Evolutionary conservation across 2,113 vertebrate species (phyloP).

Genomic region (Grammomys dolichurus): DNA sequence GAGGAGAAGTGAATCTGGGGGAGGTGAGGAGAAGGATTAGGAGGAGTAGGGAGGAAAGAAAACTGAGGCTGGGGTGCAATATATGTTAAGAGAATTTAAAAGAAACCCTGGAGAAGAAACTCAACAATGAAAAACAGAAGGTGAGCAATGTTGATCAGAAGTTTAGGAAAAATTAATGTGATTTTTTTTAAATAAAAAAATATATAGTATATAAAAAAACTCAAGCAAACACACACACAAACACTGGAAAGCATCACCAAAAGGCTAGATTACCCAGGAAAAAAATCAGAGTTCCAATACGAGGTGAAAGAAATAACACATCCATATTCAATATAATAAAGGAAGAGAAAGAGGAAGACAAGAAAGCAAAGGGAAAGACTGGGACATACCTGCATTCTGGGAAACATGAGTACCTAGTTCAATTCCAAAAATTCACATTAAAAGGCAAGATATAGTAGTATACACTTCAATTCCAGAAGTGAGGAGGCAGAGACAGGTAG

Average conservation of each 20-base stretch:
- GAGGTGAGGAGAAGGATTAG: too few relatives aligned
- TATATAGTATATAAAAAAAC: not conserved
- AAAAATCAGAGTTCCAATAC: not conserved
- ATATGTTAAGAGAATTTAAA: too few relatives aligned
- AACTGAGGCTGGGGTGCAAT: too few relatives aligned
- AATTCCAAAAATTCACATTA: not conserved
- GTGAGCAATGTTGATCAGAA: not conserved
- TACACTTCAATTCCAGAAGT: too few relatives aligned
- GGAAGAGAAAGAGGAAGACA: not conserved
- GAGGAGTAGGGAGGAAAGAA: too few relatives aligned
- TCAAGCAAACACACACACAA: not conserved
- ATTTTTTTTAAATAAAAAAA: not conserved
- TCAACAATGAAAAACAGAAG: not conserved
- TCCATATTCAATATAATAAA: not conserved
- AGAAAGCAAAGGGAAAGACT: not conserved
- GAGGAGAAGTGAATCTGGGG: too few relatives aligned
- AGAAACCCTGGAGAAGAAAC: not conserved
- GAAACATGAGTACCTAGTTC: not conserved
- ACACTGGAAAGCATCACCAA: not conserved
- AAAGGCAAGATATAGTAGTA: not conserved
- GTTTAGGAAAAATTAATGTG: not conserved
- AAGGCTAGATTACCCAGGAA: not conserved
- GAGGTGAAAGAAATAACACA: not conserved
- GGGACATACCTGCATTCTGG: not conserved
- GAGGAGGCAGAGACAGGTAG: not conserved